Percentiles rank a stretch among this genome's conserved stretches.
These are phyloP conservation scores for Tachystola acroxantha DNA, from an alignment of 2,888 invertebrate species.

Conservation along the genomic window DNA sequence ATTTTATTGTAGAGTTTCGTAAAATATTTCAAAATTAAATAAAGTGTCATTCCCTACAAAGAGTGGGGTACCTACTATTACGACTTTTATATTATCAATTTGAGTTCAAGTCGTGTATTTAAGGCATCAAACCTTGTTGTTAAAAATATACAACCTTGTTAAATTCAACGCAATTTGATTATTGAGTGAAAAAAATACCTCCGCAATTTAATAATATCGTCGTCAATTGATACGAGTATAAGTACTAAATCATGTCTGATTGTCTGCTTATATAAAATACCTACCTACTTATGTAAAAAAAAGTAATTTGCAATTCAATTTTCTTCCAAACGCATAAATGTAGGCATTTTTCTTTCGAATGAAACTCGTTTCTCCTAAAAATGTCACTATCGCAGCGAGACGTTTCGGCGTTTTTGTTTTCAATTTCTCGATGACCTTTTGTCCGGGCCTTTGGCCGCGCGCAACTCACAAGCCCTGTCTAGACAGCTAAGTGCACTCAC, in stretches of 20 bases:
- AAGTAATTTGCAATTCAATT: constrained; percentile 1
- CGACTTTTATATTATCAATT: no score
- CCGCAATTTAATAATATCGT: background rate
- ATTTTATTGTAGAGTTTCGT: no score
- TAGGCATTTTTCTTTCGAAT: constrained; percentile 32
- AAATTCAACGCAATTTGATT: no score
- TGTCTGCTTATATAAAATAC: no score
- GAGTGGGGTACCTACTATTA: no score
- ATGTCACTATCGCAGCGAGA: constrained; percentile 23
- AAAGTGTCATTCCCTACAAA: no score
- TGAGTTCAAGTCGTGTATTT: no score
- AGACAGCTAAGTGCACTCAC: constrained; percentile 51
- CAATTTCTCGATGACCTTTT: constrained; percentile 63
- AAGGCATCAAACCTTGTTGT: no score
- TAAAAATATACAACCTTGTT: no score
- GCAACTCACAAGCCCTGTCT: constrained; percentile 52
- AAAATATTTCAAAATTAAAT: no score
- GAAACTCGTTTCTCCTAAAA: constrained; percentile 25
- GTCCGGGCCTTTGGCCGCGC: constrained; percentile 63
- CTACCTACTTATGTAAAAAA: background rate
- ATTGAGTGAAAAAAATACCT: no score
- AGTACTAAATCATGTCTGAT: no score
- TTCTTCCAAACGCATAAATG: constrained; percentile 13
- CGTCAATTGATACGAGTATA: constrained; percentile 1
- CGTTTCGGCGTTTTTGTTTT: constrained; percentile 53